These are phyloP conservation scores for Spinibarbus caldwelli DNA, from an alignment of 2,797 vertebrate genomes.

Conservation along the genomic window DNA sequence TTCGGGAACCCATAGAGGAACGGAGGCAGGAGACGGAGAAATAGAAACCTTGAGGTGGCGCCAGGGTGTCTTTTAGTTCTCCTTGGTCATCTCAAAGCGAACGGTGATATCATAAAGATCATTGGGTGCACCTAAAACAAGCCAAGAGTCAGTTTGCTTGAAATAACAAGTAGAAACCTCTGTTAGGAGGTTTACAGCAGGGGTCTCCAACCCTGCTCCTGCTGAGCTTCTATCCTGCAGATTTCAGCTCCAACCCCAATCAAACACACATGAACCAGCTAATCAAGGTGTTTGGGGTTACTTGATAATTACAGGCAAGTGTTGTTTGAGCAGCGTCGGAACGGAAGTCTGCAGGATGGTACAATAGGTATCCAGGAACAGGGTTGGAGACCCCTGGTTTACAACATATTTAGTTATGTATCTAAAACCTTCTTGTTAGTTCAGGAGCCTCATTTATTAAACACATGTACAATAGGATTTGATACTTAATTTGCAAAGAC, in stretches of 20 bases:
- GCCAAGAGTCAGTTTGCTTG: slow-evolving; percentile 39
- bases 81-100: slow-evolving; percentile 63
- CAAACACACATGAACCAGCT: neutral
- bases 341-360: neutral
- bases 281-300: neutral
- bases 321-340: neutral
- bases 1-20: slow-evolving; percentile 89
- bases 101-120: slow-evolving; percentile 42
- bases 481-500: neutral
- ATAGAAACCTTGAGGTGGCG: slow-evolving; percentile 28
- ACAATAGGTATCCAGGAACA: neutral
- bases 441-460: neutral
- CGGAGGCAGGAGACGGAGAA: slow-evolving; percentile 52
- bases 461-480: neutral
- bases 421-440: neutral
- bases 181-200: neutral
- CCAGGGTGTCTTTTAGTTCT: slow-evolving; percentile 64
- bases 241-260: neutral
- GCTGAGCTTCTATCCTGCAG: neutral
- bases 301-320: neutral
- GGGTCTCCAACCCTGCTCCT: neutral
- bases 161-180: neutral
- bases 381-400: neutral
- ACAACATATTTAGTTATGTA: neutral
- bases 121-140: slow-evolving; percentile 69